A percentile compares a stretch with the other conserved stretches of the same genome.
phyloP scores from a whole-genome alignment of 2,113 vertebrate species.

The Edolisoma coerulescens region DNA sequence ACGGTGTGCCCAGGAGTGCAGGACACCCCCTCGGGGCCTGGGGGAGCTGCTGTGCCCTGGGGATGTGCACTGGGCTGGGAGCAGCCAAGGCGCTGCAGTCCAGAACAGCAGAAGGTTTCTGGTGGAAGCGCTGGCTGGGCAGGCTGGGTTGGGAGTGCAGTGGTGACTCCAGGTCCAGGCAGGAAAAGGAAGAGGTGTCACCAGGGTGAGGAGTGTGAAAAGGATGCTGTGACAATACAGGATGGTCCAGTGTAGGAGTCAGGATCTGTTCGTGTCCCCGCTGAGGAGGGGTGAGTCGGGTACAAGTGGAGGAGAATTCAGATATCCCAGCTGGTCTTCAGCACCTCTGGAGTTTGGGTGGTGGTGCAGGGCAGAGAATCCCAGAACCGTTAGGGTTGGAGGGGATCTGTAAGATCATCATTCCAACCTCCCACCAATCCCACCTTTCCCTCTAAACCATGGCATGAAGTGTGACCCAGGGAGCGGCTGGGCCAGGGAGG shows the following conservation, averaged over 20 bases:
- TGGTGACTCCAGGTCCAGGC: accelerated
- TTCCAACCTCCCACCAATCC: background rate
- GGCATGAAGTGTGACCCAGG: background rate
- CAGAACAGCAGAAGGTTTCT: accelerated
- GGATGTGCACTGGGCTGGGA: accelerated
- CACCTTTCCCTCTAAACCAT: background rate
- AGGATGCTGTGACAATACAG: background rate
- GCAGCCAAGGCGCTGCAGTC: accelerated
- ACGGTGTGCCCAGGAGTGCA: accelerated
- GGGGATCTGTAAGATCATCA: background rate
- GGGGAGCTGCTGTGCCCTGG: background rate
- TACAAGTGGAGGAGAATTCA: background rate
- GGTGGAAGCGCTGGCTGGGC: background rate
- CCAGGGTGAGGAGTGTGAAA: background rate
- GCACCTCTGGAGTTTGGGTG: background rate
- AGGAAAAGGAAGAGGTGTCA: background rate
- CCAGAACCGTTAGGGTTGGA: accelerated
- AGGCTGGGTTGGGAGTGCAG: background rate
- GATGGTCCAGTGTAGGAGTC: background rate
- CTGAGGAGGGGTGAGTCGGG: background rate
- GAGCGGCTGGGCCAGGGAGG: accelerated
- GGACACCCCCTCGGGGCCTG: background rate
- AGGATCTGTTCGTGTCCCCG: accelerated
- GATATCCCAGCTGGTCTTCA: accelerated
- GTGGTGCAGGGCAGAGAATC: background rate